Base-by-base conservation (phyloP, 2,888 invertebrate species). In the Acrocyrtus sp. region DNA sequence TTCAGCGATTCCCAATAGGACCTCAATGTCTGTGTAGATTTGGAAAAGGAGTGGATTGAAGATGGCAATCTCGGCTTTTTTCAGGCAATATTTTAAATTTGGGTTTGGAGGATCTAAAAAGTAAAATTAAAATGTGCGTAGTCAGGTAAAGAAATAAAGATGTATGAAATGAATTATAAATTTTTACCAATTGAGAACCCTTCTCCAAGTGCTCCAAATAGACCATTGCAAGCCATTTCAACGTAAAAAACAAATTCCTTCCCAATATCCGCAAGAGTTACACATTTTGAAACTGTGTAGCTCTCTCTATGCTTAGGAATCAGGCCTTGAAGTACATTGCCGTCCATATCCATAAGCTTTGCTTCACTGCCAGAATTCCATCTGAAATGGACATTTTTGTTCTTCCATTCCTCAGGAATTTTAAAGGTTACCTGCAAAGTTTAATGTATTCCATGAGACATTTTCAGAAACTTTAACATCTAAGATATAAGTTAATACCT, bases 211-310 rank as follows among this genome's bases (percentile, higher is more conserved):
- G 84, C 85, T 3, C 87, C 87, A 82, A 86, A 85, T 80, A 86
- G 78, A 10, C 82, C 83, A 79, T 86, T 87, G 77, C 86, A 86
- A 0, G 86, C 85, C 85, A 86, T 85, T 82, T 87, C 87, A 41
- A 87, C 81, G 76, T 84, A 86, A 54, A 84, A 82, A 3, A 76
- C 76, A 12, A 77, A 65, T 3, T 75, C 56, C n/a, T 67, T 61
- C 26, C 78, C 76, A 6, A 53, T 45, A 12, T 53, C 61, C 26
- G 66, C 27, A 26, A 48, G 26, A 22, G 15, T 22, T 76, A 81
- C 79, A 10, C 57, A 53, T 43, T 77, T 77, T 24, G 81, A 77
- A 24, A 82, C 60, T 5, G 73, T 47, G 54, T 69, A 82, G 47
- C 79, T 79, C 47, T 82, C 78, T 5, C 82, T 72, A 57, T 74